Evolutionary conservation across 2,888 invertebrate species (phyloP).

Genomic region (Cryptus armator): DNA sequence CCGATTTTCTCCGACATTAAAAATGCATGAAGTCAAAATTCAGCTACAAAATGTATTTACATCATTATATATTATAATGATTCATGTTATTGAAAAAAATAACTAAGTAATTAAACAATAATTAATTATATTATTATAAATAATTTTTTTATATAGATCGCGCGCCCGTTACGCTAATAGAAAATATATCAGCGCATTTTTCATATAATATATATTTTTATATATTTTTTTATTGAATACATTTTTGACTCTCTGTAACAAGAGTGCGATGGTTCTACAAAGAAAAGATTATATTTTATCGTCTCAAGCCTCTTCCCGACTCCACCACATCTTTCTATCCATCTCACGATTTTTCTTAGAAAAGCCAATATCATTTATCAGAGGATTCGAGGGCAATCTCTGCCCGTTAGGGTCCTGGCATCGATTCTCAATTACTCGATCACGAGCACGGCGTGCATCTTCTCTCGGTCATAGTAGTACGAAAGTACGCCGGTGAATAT

Average conservation of each 20-base stretch:
- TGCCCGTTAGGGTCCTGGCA: constrained; percentile 40
- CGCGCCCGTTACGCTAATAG: too few species aligned
- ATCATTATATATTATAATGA: too few species aligned
- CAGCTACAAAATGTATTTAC: too few species aligned
- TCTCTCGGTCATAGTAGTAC: constrained; percentile 2
- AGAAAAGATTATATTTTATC: constrained; percentile 15
- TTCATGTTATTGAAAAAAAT: too few species aligned
- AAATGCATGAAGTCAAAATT: too few species aligned
- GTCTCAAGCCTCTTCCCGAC: not conserved
- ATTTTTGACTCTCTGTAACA: not conserved
- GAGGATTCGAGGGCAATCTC: constrained; percentile 57
- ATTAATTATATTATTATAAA: too few species aligned
- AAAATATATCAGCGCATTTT: too few species aligned
- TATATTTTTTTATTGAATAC: not conserved
- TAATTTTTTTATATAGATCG: too few species aligned
- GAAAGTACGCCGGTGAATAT: not conserved
- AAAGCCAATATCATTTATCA: constrained; percentile 66
- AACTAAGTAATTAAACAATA: too few species aligned
- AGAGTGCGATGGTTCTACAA: too few species aligned
- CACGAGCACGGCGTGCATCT: constrained; percentile 35
- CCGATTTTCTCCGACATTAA: too few species aligned
- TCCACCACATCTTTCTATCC: not conserved
- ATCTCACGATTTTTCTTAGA: constrained; percentile 45
- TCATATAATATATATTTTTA: not conserved
- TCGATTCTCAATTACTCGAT: constrained; percentile 69